These are phyloP conservation scores for Mesocricetus auratus DNA, from an alignment of 2,113 vertebrate genomes.

Conservation along the genomic window DNA sequence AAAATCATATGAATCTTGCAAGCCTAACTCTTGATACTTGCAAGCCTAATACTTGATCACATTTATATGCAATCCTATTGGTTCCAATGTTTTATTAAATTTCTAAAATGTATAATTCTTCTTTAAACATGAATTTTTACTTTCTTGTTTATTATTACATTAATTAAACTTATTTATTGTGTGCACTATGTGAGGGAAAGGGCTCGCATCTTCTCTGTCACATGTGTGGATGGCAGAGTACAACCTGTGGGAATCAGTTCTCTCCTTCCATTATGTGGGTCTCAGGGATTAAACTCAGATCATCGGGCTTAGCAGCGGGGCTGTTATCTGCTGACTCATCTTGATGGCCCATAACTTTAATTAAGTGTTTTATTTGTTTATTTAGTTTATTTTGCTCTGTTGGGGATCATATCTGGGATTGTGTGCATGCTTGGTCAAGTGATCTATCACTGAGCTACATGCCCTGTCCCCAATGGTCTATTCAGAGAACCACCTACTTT, in stretches of 20 bases:
- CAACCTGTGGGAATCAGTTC: too few species aligned
- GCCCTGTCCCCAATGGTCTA: not conserved
- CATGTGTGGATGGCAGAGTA: too few species aligned
- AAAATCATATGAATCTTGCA: not conserved
- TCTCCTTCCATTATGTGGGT: too few species aligned
- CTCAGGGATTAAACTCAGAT: not conserved
- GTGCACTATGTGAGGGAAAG: not conserved
- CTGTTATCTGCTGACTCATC: not conserved
- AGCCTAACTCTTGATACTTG: not conserved
- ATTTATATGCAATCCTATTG: not conserved
- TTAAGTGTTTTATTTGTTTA: not conserved
- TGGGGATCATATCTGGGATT: too few species aligned
- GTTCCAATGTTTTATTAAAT: constrained; percentile 40
- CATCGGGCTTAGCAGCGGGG: too few species aligned
- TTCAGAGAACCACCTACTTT: not conserved
- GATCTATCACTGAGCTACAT: too few species aligned
- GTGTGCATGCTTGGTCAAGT: not conserved
- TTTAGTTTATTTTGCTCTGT: not conserved
- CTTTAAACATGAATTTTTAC: not conserved
- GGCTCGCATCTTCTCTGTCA: too few species aligned
- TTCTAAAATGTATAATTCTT: not conserved
- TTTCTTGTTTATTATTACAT: not conserved
- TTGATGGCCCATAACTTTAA: not conserved
- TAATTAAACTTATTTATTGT: not conserved
- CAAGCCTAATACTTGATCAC: not conserved